These are phyloP conservation scores for Colletes gigas DNA, from an alignment of 1,140 invertebrate genomes.

Conservation along the genomic window DNA sequence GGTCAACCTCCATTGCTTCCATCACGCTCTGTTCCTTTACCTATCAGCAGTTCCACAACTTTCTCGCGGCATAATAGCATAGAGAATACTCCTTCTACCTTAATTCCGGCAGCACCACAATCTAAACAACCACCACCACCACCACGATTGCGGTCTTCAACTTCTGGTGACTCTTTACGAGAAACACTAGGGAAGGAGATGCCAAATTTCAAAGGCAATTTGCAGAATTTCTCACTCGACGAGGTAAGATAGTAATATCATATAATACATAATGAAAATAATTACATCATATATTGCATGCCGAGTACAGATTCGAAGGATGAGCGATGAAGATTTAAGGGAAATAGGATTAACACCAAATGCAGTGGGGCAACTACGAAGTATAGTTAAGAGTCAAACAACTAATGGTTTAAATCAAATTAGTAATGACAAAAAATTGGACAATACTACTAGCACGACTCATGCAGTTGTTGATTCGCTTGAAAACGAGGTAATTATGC, in stretches of 20 bases:
- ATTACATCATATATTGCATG: neutral
- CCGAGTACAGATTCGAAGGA: conserved; percentile 81
- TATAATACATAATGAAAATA: neutral
- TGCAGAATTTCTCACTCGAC: conserved; percentile 78
- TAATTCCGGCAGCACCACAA: conserved; percentile 51
- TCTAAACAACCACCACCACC: conserved; percentile 73
- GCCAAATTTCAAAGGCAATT: conserved; percentile 78
- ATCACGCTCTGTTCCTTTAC: conserved; percentile 61
- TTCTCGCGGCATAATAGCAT: conserved; percentile 64
- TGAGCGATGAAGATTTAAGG: conserved; percentile 82
- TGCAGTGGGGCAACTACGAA: conserved; percentile 82
- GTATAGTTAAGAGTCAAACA: conserved; percentile 82
- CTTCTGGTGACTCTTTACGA: conserved; percentile 73
- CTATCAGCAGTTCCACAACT: conserved; percentile 45
- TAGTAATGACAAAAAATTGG: conserved; percentile 73
- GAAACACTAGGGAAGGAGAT: conserved; percentile 80
- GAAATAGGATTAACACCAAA: conserved; percentile 80
- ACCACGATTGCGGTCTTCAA: conserved; percentile 71
- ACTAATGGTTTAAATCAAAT: conserved; percentile 79
- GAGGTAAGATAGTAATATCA: conserved; percentile 70
- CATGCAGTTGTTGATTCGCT: conserved; percentile 67
- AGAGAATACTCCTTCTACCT: conserved; percentile 62
- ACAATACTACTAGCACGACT: conserved; percentile 67
- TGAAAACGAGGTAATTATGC: conserved; percentile 73
- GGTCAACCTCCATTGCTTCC: conserved; percentile 70